Base-by-base conservation (phyloP, 2,113 vertebrate species). In the Cyphomyrus plagiostoma region DNA sequence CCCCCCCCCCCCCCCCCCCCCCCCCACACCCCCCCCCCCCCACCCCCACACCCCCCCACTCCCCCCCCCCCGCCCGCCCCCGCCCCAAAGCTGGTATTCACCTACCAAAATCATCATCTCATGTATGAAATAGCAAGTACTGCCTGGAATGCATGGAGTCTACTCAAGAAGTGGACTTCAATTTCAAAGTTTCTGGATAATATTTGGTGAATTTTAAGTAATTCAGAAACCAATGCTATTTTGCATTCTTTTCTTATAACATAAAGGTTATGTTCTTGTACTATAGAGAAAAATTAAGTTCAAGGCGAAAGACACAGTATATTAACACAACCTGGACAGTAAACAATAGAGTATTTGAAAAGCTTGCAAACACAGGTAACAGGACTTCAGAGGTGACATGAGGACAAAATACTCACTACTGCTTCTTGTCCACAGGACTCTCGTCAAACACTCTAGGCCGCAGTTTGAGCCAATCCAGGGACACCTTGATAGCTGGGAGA, bases 401-500 rank as follows among this genome's bases (percentile, higher is more conserved):
- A 13, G 89, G 48, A 74, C 13, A 1, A 19, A 94, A 94, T 35
- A 96, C 98, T 96, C 94, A 99, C 98, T 98, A 96, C 93, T 97
- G 97, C 91, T 96, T 95, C 93, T 98, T 95, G 93, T 98, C 96
- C 4, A 99, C 96, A 0, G 97, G 96, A 0, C 95, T 93, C 91
- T 99, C 98, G 56, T 96, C 96, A 93, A 99, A 99, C 90, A 98
- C 94, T 88, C 95, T 96, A 90, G 98, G 96, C 88, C 97, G 95
- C 91, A 99, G 97, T 58, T 95, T 96, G 92, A 99, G 95, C 98
- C 98, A 99, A 92, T 99, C 98, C 96, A 99, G 96, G 4, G 98
- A 99, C 89, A 99, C 97, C 93, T 99, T 99, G 93, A 99, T 97
- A 89, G 98, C 98, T 56, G 98, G 98, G 85, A 99, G 97, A 26